These are phyloP conservation scores for Idaea aversata DNA, from an alignment of 2,888 invertebrate genomes.

Conservation along the genomic window DNA sequence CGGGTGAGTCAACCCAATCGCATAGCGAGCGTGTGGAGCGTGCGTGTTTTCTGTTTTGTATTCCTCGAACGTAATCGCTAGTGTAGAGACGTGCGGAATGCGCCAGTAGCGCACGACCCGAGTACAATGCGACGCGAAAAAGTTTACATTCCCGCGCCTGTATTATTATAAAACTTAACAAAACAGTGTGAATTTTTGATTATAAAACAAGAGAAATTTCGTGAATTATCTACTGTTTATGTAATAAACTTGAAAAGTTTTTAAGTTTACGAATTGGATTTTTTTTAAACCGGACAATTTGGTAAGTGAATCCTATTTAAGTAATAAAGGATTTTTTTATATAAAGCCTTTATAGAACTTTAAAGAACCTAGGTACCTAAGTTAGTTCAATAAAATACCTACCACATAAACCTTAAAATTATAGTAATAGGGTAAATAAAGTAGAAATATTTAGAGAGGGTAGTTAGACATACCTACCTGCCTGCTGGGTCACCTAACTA, in stretches of 20 bases:
- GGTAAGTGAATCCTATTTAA: constrained; percentile 30
- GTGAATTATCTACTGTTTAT: constrained; percentile 50
- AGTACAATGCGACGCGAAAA: constrained; percentile 64
- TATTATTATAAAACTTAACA: constrained; percentile 53
- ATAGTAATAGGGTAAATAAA: no score
- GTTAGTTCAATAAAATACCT: no score
- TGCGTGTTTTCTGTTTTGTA: constrained; percentile 56
- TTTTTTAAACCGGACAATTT: constrained; percentile 23
- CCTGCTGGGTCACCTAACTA: no score
- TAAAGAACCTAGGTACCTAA: no score
- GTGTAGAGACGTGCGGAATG: constrained; percentile 60
- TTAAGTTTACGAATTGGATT: constrained; percentile 55
- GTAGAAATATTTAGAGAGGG: no score
- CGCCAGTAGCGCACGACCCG: constrained; percentile 54
- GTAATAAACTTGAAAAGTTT: constrained; percentile 46
- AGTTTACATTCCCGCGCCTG: constrained; percentile 60
- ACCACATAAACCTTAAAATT: no score
- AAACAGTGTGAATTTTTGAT: constrained; percentile 65
- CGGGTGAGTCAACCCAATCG: constrained; percentile 32
- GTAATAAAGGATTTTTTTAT: no score
- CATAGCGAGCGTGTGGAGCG: constrained; percentile 10
- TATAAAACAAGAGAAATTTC: constrained; percentile 52
- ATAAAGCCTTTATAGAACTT: no score
- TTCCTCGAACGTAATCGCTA: constrained; percentile 63
- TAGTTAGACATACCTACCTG: no score